A percentile compares a stretch with the other conserved stretches of the same genome.
Evolutionary conservation across 2,113 vertebrate genomes (phyloP).

Genomic region (Reinhardtius hippoglossoides): DNA sequence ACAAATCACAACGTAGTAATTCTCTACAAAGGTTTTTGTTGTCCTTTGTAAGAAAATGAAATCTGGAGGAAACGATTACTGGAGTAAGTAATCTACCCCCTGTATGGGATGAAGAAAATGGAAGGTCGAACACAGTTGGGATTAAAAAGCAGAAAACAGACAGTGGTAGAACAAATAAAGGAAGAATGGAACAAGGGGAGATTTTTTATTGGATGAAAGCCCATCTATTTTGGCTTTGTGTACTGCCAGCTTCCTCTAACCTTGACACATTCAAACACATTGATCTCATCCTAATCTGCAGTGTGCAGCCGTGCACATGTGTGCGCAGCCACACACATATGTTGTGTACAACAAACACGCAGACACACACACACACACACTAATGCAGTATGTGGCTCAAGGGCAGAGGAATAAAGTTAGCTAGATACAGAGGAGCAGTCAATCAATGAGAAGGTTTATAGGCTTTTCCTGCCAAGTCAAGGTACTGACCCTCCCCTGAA

Average conservation of each 20-base stretch:
- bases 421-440: constrained; percentile 62
- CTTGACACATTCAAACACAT: constrained; percentile 75
- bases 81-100: neutral
- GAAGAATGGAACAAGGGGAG: constrained; percentile 24
- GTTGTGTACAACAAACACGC: too few species aligned
- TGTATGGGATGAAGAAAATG: constrained; percentile 1
- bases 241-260: constrained; percentile 57
- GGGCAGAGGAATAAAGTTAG: constrained; percentile 63
- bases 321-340: neutral
- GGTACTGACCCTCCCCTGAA: constrained; percentile 57
- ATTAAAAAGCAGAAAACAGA: constrained; percentile 48
- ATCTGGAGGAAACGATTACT: constrained; percentile 18
- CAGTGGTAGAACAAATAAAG: constrained; percentile 44
- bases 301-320: constrained; percentile 24
- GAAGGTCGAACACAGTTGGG: constrained; percentile 4
- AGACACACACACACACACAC: constrained; percentile 11
- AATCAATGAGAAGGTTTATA: constrained; percentile 75
- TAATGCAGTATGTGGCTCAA: constrained; percentile 69
- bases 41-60: constrained; percentile 1
- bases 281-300: constrained; percentile 74
- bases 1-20: neutral
- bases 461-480: constrained; percentile 72
- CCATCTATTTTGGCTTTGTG: constrained; percentile 51
- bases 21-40: neutral
- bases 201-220: constrained; percentile 55